Evolutionary conservation across 2,113 vertebrate species (phyloP), one percentile per base, ranked within the genome.

Genomic region (Pelusios castaneus): DNA sequence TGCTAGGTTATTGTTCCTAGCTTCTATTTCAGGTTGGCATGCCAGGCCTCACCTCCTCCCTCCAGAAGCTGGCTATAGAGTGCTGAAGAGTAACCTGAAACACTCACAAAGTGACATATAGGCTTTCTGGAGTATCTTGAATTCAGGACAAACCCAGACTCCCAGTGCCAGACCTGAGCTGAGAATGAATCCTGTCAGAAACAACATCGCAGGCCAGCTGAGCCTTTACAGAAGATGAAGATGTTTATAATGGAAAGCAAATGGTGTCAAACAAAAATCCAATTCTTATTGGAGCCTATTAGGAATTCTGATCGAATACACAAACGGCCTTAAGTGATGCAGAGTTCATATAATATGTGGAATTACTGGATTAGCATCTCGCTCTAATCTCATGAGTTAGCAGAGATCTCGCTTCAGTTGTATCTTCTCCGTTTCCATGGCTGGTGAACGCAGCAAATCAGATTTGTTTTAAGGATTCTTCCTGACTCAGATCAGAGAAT

Each of bases 201-300:
- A 3, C 52, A 67, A 38, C 41, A 80, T 79, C 55, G 82, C 29
- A 5, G 47, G 78, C 38, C 29, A 41, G 22, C 34, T 6, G 60
- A 63, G 34, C 29, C 34, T 17, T 63, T 34, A 63, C 60, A 34
- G 31, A 63, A 7, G 14, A 63, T 34, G 31, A 34, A 77, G 38
- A 16, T 31, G 47, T 29, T 22, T 19, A 29, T 41, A 84, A 45
- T 5, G 43, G 38, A 90, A 67, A 80, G 54, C 34, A 13, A 51
- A 2, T 63, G 83, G 27, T 0, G 0, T 11, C 0, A 1, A 12
- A 34, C 63, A 83, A 34, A 75, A 5, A 29, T 16, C n/a, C 60
- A 43, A 24, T 75, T 75, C 21, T 75, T 75, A 51, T 51, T 49
- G 54, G 55, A 78, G 51, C 27, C 45, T 84, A 45, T 43, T 56